phyloP scores from a whole-genome alignment of 2,888 invertebrate species.

The Mycalesis mineus region DNA sequence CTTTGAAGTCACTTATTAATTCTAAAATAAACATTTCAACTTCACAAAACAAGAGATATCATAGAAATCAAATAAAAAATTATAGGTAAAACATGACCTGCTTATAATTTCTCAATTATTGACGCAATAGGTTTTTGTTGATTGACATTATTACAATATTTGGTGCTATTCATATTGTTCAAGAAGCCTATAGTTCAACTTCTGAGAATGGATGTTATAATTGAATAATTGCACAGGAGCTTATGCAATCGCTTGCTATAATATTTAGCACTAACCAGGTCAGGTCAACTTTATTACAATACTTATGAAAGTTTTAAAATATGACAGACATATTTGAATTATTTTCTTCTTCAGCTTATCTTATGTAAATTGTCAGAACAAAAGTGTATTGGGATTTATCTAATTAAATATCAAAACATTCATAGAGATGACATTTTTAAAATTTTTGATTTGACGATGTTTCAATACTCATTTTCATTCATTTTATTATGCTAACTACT shows the following conservation, averaged over 20 bases:
- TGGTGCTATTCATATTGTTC: neutral
- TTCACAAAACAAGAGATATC: too few species aligned
- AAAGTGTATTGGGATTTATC: too few species aligned
- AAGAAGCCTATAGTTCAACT: neutral
- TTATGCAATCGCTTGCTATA: neutral
- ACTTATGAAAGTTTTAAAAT: neutral
- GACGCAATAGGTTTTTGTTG: neutral
- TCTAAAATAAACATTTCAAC: too few species aligned
- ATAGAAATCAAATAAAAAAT: neutral
- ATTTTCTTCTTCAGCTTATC: too few species aligned
- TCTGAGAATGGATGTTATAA: neutral
- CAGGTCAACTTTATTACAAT: neutral
- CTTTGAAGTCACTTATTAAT: too few species aligned
- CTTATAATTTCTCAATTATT: neutral
- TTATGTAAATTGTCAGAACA: too few species aligned
- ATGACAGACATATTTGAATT: neutral
- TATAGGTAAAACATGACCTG: neutral
- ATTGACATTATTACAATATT: neutral
- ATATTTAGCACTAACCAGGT: conserved; percentile 1
- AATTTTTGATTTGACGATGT: too few species aligned
- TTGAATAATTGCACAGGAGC: conserved; percentile 1
- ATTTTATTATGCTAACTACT: too few species aligned
- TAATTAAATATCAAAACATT: too few species aligned
- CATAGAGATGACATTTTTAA: too few species aligned
- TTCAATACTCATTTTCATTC: too few species aligned